phyloP scores from a whole-genome alignment of 2,888 invertebrate genomes.

The Azorinus chamasolen region DNA sequence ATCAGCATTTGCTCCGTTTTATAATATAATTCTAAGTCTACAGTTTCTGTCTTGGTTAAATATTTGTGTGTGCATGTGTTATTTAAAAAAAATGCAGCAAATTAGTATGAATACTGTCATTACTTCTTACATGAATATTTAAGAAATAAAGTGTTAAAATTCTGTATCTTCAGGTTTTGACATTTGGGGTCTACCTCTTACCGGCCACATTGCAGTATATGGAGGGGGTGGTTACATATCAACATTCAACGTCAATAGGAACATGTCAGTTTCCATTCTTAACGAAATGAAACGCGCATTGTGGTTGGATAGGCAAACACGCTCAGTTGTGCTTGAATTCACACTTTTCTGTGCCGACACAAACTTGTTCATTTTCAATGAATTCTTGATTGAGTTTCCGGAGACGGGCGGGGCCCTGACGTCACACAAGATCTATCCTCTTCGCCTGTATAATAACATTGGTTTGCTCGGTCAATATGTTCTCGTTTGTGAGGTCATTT shows the following conservation, averaged over 20 bases:
- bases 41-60: no score
- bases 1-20: no score
- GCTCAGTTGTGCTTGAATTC: constrained; percentile 79
- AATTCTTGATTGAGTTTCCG: constrained; percentile 67
- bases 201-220: constrained; percentile 67
- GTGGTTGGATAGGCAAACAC: constrained; percentile 79
- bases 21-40: no score
- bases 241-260: constrained; percentile 66
- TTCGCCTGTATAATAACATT: constrained; percentile 49
- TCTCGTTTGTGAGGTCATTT: constrained; percentile 61
- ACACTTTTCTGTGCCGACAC: constrained; percentile 76
- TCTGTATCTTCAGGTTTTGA: constrained; percentile 50
- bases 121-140: no score
- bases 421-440: constrained; percentile 45
- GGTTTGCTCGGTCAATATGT: constrained; percentile 56
- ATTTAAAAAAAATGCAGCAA: no score
- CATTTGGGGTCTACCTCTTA: constrained; percentile 71
- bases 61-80: no score
- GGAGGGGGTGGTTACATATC: constrained; percentile 78
- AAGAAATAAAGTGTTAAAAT: neutral
- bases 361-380: constrained; percentile 77
- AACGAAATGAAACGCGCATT: constrained; percentile 57
- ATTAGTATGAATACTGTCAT: no score
- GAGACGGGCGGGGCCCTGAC: constrained; percentile 63
- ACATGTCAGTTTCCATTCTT: constrained; percentile 63